Base-by-base conservation (phyloP, 2,888 invertebrate genomes). In the Acanthosepion lycidas region DNA sequence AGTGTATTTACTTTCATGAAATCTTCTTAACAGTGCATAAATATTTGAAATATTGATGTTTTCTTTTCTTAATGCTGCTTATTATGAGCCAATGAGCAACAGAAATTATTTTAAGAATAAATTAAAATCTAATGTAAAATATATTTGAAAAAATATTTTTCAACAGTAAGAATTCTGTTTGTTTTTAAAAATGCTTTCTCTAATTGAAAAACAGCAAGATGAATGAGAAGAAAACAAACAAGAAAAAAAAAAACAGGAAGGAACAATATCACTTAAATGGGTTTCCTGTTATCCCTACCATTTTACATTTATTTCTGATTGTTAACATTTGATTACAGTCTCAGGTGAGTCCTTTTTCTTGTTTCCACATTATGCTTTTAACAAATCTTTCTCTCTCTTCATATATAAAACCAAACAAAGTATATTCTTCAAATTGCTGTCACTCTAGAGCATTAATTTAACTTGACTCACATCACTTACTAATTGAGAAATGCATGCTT, bases 391-490 rank as follows among this genome's bases (percentile, higher is more conserved):
- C 78, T 78, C 78, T 78, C 78, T 78, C 78, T 78, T 8, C n/a
- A n/a, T 78, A 78, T 33, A 26, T 64, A 64, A 64, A 23, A 23
- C 64, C 23, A n/a, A 18, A 12, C 78, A 78, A n/a, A 5, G 12
- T 78, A 78, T n/a, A n/a, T 23, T 78, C n/a, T n/a, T n/a, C 1
- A 9, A n/a, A 78, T 78, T n/a, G n/a, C 78, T 78, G 78, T n/a
- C 78, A n/a, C n/a, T n/a, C 78, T 12, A n/a, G 78, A 78, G n/a
- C 15, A 78, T 78, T 78, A 78, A 78, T 78, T n/a, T 78, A 78
- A 78, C n/a, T 78, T 78, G 78, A n/a, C 78, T n/a, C 78, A n/a
- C 78, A 78, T 78, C 78, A 78, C 78, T n/a, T n/a, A n/a, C 78
- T 78, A 78, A n/a, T 78, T 28, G n/a, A 78, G 18, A 78, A 78